phyloP scores from a whole-genome alignment of 2,888 invertebrate species.

The Leptarthrus brevirostris region DNA sequence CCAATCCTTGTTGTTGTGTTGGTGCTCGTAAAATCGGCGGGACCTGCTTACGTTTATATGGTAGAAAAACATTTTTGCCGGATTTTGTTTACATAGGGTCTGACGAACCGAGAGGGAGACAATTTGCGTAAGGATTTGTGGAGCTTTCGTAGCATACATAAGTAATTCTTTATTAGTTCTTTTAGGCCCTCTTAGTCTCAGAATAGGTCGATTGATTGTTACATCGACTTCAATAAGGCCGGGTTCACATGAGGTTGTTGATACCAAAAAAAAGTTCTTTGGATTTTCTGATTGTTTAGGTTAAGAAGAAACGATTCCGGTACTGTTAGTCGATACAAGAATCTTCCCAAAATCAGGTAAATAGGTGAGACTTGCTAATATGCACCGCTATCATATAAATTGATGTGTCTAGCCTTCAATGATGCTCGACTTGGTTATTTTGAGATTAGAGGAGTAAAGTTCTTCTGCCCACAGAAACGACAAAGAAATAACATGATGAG shows the following conservation, averaged over 20 bases:
- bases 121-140: neutral
- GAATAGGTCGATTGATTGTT: constrained; percentile 26
- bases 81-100: neutral
- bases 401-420: too few species aligned
- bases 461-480: too few species aligned
- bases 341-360: too few species aligned
- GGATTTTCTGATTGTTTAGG: too few species aligned
- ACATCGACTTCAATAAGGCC: constrained; percentile 41
- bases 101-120: neutral
- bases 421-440: too few species aligned
- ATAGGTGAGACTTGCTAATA: too few species aligned
- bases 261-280: neutral
- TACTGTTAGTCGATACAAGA: too few species aligned
- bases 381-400: too few species aligned
- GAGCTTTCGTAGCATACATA: neutral
- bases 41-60: neutral
- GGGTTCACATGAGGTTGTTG: constrained; percentile 44
- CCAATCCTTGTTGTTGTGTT: neutral
- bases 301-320: too few species aligned
- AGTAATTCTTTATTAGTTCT: neutral
- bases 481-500: too few species aligned
- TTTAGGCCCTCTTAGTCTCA: neutral
- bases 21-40: neutral
- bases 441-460: too few species aligned
- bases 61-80: too few species aligned